These are phyloP conservation scores for Julus scandinavius DNA, from an alignment of 2,888 invertebrate genomes.

Conservation along the genomic window DNA sequence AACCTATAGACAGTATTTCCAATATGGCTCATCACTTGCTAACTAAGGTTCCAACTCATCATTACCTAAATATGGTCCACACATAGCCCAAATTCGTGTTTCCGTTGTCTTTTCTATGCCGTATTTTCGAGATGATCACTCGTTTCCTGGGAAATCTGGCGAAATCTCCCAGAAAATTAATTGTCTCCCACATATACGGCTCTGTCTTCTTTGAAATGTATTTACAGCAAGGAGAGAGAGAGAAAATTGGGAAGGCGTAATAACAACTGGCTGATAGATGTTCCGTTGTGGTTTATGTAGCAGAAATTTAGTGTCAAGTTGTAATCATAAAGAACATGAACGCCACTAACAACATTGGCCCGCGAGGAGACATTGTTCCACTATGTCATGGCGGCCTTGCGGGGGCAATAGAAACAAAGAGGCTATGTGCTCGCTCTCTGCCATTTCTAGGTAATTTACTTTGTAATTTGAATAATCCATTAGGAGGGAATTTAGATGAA, in stretches of 20 bases:
- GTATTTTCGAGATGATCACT: neutral
- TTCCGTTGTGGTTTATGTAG: slow-evolving; percentile 13
- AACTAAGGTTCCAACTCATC: no score
- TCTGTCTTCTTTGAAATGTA: neutral
- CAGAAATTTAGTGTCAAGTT: slow-evolving; percentile 33
- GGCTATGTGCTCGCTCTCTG: neutral
- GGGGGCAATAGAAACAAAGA: neutral
- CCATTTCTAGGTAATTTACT: slow-evolving; percentile 4
- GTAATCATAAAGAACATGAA: slow-evolving; percentile 17
- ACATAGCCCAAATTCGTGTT: neutral
- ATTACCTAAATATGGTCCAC: no score
- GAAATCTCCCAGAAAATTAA: neutral
- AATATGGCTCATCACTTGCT: no score
- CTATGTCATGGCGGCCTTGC: neutral
- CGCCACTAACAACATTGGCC: slow-evolving; percentile 27
- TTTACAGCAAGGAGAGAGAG: neutral
- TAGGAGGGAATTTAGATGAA: slow-evolving; percentile 33
- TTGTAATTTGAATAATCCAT: slow-evolving; percentile 49
- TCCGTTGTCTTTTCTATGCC: neutral
- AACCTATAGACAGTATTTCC: no score
- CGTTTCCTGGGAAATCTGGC: neutral
- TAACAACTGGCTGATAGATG: slow-evolving; percentile 13
- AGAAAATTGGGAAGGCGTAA: slow-evolving; percentile 27
- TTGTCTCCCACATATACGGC: neutral
- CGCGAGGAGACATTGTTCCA: neutral